Conservation (phyloP, 2,113 vertebrate genomes). For the Lathamus discolor region DNA sequence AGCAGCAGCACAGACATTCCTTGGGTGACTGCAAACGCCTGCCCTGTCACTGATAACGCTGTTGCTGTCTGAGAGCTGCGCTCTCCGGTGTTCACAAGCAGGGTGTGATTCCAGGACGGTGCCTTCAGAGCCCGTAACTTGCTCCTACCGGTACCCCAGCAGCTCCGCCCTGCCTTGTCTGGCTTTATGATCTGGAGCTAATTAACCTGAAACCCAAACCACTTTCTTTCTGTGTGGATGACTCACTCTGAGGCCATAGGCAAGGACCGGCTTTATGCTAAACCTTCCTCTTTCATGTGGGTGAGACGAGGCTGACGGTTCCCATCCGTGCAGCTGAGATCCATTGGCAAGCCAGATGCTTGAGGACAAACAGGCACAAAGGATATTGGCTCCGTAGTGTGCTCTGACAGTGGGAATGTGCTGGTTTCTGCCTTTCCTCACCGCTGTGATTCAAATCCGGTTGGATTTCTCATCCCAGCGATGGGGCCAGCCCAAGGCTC, state of each 20-base stretch:
- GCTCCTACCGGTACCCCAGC: not conserved
- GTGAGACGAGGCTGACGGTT: not conserved
- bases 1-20: not conserved
- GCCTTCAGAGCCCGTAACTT: not conserved
- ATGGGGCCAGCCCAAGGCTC: not conserved
- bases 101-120: not conserved
- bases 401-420: not conserved
- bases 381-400: not conserved
- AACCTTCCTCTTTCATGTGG: conserved; percentile 56
- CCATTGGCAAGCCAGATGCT: not conserved
- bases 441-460: not conserved
- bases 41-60: not conserved
- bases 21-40: not conserved
- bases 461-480: not conserved
- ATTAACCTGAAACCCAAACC: conserved; percentile 66
- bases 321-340: not conserved
- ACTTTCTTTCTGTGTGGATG: conserved; percentile 12
- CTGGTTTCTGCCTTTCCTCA: not conserved
- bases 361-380: not conserved
- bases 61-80: fast-evolving
- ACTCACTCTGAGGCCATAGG: conserved; percentile 30
- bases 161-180: conserved; percentile 55
- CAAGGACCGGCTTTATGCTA: conserved; percentile 48
- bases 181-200: conserved; percentile 2
- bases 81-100: not conserved